A percentile compares a stretch with the other conserved stretches of the same genome.
These are phyloP conservation scores for Lysiphlebus fabarum DNA, from an alignment of 1,140 invertebrate species.

Conservation along the genomic window DNA sequence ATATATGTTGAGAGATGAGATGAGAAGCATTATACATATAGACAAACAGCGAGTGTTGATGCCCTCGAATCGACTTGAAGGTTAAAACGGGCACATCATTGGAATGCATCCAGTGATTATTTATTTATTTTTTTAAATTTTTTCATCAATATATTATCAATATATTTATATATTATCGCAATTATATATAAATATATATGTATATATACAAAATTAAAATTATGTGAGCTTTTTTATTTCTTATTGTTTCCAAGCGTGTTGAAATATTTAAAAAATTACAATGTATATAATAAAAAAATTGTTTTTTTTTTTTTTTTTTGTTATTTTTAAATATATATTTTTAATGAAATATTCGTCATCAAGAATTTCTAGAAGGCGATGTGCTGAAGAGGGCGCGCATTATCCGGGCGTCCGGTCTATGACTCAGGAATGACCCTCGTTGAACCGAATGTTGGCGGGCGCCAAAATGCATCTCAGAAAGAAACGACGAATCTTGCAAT, in stretches of 20 bases:
- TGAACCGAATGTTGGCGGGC: constrained; percentile 41
- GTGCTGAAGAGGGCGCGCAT: constrained; percentile 18
- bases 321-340: too few relatives aligned
- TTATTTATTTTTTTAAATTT: constrained; percentile 9
- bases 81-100: constrained; percentile 28
- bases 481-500: constrained; percentile 37
- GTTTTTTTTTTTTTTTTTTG: too few relatives aligned
- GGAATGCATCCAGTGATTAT: constrained; percentile 24
- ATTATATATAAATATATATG: too few relatives aligned
- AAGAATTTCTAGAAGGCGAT: constrained; percentile 49
- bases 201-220: too few relatives aligned
- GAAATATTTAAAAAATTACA: too few relatives aligned
- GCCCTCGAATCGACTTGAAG: constrained; percentile 21
- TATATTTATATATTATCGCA: too few relatives aligned
- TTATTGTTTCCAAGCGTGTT: too few relatives aligned
- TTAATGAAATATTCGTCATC: constrained; percentile 45
- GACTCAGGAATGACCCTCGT: constrained; percentile 50
- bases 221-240: too few relatives aligned
- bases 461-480: constrained; percentile 36
- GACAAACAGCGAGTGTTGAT: constrained; percentile 19
- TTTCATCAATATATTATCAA: not conserved
- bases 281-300: too few relatives aligned
- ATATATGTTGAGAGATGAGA: too few relatives aligned
- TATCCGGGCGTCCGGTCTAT: constrained; percentile 30
- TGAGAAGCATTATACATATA: too few relatives aligned